phyloP scores from a whole-genome alignment of 2,113 vertebrate species.

The Furnarius figulus region DNA sequence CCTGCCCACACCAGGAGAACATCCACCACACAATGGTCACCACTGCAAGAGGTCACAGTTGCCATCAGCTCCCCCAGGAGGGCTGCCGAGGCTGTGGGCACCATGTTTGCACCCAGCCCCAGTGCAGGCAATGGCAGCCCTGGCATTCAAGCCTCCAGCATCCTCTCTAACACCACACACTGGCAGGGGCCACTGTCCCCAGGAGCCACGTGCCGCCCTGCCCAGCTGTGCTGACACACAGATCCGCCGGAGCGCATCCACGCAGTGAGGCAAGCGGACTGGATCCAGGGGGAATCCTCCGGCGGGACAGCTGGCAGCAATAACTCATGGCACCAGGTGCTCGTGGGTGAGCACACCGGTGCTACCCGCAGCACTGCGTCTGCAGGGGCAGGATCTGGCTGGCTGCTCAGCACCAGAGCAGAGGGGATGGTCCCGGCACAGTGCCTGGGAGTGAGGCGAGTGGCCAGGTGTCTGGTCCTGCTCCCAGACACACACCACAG shows the following conservation, averaged over 20 bases:
- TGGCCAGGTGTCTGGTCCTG: not conserved
- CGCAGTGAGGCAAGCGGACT: not conserved
- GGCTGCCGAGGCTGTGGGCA: accelerated
- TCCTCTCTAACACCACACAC: accelerated
- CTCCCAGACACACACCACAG: not conserved
- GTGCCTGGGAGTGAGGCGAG: accelerated
- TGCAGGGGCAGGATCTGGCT: not conserved
- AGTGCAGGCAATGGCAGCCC: not conserved
- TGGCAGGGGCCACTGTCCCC: accelerated
- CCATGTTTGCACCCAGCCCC: accelerated
- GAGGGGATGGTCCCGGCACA: accelerated
- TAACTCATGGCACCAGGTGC: not conserved
- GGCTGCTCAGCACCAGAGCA: accelerated
- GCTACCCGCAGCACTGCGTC: accelerated
- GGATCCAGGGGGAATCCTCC: not conserved
- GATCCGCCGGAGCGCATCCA: not conserved
- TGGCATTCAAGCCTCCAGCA: accelerated
- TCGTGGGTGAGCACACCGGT: accelerated
- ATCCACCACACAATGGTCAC: accelerated
- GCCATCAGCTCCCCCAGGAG: accelerated
- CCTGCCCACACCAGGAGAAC: not conserved
- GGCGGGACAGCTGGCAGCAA: not conserved
- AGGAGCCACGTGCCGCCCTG: not conserved
- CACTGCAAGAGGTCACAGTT: accelerated
- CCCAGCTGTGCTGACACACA: accelerated